Conservation (phyloP, 2,113 vertebrate genomes). For the Chaetura pelagica region DNA sequence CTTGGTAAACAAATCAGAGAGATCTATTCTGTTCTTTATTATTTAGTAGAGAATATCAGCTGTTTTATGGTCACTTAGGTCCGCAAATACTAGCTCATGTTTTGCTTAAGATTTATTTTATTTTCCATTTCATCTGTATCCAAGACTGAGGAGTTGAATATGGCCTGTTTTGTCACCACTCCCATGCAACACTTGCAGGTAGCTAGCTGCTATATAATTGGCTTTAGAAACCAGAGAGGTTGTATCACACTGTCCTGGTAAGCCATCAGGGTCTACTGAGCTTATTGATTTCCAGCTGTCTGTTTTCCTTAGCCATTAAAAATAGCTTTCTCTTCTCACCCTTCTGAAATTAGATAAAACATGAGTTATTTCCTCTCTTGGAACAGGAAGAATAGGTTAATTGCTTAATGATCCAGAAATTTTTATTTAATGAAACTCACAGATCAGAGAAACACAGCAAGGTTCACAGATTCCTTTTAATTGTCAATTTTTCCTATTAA, state of each 20-base stretch:
- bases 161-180: background rate
- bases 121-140: background rate
- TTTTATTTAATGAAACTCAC: background rate
- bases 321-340: background rate
- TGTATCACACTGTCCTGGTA: fast-evolving
- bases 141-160: background rate
- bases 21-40: background rate
- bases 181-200: background rate
- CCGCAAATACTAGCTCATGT: background rate
- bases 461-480: background rate
- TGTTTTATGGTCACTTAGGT: background rate
- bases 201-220: background rate
- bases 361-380: background rate
- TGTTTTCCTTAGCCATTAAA: background rate
- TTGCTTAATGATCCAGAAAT: background rate
- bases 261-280: background rate
- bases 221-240: background rate
- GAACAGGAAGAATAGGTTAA: background rate
- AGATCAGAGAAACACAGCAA: background rate
- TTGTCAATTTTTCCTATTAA: background rate
- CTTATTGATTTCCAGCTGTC: background rate
- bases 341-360: background rate
- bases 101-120: fast-evolving
- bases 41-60: background rate
- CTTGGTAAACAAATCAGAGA: background rate